phyloP scores from a whole-genome alignment of 2,797 vertebrate genomes.

The Austrolebias charrua region DNA sequence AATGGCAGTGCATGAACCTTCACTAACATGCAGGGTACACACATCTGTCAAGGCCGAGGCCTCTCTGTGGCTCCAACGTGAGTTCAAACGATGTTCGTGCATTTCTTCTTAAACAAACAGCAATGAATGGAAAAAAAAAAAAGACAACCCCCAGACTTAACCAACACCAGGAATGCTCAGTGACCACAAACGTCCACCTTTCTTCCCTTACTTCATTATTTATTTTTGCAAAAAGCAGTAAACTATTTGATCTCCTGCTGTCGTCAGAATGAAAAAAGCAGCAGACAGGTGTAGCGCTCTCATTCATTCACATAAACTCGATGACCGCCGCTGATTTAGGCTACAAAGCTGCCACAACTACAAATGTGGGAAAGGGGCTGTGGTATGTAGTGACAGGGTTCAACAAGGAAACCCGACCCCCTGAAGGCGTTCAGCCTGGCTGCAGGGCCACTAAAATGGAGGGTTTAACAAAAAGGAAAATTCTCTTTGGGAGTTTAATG shows the following conservation, averaged over 20 bases:
- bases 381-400: slow-evolving; percentile 26
- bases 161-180: too few species aligned
- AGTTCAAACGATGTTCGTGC: slow-evolving; percentile 14
- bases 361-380: slow-evolving; percentile 11
- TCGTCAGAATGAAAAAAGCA: too few species aligned
- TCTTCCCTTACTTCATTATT: background rate
- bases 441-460: background rate
- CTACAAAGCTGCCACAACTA: background rate
- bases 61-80: background rate
- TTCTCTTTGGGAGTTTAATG: slow-evolving; percentile 10
- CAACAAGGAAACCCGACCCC: slow-evolving; percentile 42
- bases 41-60: slow-evolving; percentile 44
- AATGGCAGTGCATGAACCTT: slow-evolving; percentile 28
- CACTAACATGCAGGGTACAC: slow-evolving; percentile 47
- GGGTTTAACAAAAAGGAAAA: slow-evolving; percentile 21
- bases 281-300: background rate
- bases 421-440: slow-evolving; percentile 17
- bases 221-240: background rate
- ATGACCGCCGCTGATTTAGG: slow-evolving; percentile 5
- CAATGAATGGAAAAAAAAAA: background rate
- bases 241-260: background rate
- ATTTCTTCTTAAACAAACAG: slow-evolving; percentile 36
- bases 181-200: too few species aligned
- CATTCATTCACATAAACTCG: background rate
- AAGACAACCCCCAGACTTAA: background rate